These are phyloP conservation scores for Torymus auratus DNA, from an alignment of 2,888 invertebrate genomes.

Conservation along the genomic window DNA sequence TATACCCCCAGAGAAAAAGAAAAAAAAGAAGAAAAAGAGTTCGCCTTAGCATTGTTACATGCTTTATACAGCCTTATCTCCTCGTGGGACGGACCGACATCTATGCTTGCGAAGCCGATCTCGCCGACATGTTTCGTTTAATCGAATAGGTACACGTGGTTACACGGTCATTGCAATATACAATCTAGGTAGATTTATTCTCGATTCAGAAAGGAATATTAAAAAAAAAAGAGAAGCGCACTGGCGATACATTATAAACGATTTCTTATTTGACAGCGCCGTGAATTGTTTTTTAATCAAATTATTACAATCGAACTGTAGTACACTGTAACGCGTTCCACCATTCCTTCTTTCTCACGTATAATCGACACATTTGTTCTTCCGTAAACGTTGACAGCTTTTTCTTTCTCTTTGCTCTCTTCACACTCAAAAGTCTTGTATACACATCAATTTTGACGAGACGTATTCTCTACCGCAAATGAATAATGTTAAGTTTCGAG, in stretches of 20 bases:
- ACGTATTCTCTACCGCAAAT: no score
- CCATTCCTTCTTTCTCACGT: constrained; percentile 3
- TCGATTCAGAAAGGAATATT: not conserved
- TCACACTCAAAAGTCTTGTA: constrained; percentile 5
- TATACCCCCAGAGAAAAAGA: not conserved
- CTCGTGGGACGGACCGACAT: constrained; percentile 51
- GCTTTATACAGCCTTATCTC: constrained; percentile 67
- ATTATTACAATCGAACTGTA: constrained; percentile 32
- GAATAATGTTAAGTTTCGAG: no score
- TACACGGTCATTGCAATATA: constrained; percentile 65
- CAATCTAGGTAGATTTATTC: constrained; percentile 63
- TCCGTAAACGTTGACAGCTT: constrained; percentile 23
- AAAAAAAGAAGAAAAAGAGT: constrained; percentile 61
- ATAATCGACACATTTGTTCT: constrained; percentile 33
- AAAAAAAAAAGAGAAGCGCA: constrained; percentile 39
- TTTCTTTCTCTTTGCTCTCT: constrained; percentile 7
- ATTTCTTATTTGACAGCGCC: constrained; percentile 29
- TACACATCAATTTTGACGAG: constrained; percentile 4
- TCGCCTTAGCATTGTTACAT: constrained; percentile 63
- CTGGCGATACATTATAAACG: constrained; percentile 34
- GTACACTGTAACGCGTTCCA: constrained; percentile 32
- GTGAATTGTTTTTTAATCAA: constrained; percentile 38
- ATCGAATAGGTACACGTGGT: constrained; percentile 69
- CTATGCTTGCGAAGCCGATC: constrained; percentile 52
- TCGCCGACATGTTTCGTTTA: constrained; percentile 46